These are phyloP conservation scores for Lacerta agilis DNA, from an alignment of 2,797 vertebrate species.

Conservation along the genomic window DNA sequence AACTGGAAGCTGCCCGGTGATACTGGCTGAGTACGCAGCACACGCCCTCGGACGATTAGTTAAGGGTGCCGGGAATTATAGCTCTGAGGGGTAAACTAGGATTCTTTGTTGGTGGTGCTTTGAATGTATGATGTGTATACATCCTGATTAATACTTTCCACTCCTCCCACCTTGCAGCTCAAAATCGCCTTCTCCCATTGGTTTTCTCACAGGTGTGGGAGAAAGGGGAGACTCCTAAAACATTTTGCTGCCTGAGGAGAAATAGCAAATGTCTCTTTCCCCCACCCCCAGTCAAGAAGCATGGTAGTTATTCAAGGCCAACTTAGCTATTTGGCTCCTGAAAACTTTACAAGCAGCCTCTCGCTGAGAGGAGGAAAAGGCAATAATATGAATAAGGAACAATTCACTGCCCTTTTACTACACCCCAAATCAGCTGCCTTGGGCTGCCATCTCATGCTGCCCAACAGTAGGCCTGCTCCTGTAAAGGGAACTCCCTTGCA, in stretches of 20 bases:
- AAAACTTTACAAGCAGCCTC: neutral
- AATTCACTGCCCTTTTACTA: neutral
- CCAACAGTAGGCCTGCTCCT: neutral
- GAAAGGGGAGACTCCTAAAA: neutral
- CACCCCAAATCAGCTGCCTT: neutral
- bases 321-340: neutral
- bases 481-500: neutral
- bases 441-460: neutral
- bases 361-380: neutral
- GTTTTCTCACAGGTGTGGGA: too few species aligned
- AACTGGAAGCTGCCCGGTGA: neutral
- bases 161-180: neutral
- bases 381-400: neutral
- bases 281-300: neutral
- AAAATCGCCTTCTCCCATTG: neutral
- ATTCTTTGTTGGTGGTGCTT: too few species aligned
- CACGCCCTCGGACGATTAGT: too few species aligned
- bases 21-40: too few species aligned
- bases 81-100: too few species aligned
- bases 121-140: too few species aligned
- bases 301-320: neutral
- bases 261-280: neutral
- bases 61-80: too few species aligned
- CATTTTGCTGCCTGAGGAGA: neutral
- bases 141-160: neutral